A percentile compares a stretch with the other conserved stretches of the same genome.
These are phyloP conservation scores for Clepsis dumicolana DNA, from an alignment of 2,888 invertebrate species.

Conservation along the genomic window DNA sequence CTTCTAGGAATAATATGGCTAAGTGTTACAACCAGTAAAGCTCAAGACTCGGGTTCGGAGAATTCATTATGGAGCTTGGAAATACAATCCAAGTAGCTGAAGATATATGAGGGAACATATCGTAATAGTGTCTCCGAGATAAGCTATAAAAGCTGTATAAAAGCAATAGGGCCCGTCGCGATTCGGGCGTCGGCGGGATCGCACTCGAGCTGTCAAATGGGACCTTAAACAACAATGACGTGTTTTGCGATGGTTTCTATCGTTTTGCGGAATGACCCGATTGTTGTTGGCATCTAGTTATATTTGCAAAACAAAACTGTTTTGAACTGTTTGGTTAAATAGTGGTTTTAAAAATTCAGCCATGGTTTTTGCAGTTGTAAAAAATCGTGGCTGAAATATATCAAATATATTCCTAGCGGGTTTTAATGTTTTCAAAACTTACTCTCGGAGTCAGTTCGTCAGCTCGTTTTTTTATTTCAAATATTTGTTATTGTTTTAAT, in stretches of 20 bases:
- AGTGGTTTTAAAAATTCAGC: too few relatives aligned
- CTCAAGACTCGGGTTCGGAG: background rate
- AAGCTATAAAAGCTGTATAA: constrained; percentile 14
- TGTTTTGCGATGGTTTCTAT: constrained; percentile 3
- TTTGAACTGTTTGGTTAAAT: too few relatives aligned
- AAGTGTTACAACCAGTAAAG: background rate
- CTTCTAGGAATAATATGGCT: background rate
- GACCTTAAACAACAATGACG: constrained; percentile 2
- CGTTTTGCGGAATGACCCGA: background rate
- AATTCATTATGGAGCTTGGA: background rate
- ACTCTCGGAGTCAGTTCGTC: too few relatives aligned
- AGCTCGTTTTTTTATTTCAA: too few relatives aligned
- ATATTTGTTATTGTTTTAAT: background rate
- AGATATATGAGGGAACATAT: constrained; percentile 4
- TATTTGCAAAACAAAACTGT: too few relatives aligned
- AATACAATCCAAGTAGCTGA: background rate
- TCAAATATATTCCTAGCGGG: too few relatives aligned
- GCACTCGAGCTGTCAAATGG: constrained; percentile 13
- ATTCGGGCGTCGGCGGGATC: constrained; percentile 6
- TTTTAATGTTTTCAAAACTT: too few relatives aligned
- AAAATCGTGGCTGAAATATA: too few relatives aligned
- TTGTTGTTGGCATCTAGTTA: background rate
- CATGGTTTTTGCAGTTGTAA: too few relatives aligned
- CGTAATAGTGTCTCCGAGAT: constrained; percentile 1
- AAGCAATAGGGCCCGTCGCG: constrained; percentile 13